Base-by-base conservation (phyloP, 2,888 invertebrate genomes). In the Chaetogeoica ovagalla region DNA sequence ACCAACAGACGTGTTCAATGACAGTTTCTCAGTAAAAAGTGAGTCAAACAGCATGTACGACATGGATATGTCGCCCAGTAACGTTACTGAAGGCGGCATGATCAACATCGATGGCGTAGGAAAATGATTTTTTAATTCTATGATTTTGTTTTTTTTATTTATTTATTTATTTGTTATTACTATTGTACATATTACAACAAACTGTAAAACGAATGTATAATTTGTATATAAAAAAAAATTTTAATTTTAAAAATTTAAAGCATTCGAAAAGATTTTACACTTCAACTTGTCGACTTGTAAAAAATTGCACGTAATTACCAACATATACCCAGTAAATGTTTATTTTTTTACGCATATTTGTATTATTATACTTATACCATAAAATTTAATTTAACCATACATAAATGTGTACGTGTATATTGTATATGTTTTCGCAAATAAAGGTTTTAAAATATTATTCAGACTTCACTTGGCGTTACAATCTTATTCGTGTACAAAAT, bases 51-150 rank as follows among this genome's bases (percentile, higher is more conserved):
- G 94, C 85, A 89, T 94, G 82, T 89, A 88, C 82, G 90, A 90
- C 83, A 87, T 94, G 86, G 94, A 94, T 86, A 93, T 93, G 82
- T 94, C 94, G 0, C 94, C 94, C 0, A 93, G 92, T 85, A 93
- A 94, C 85, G 89, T 91, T 82, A 91, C 91, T 19, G 94, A 94
- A 86, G 94, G 94, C 86, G 94, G 94, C 86, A 92, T 92, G 88
- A 89, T 93, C 83, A 90, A 90, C 84, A 89, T 90, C 84, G 91
- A 91, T 84, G 90, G 90, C 88, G 89, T 89, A 85, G 71, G 66
- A 39, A 71, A 82, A 71, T 79, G 43, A 30, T 69, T 13, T 48
- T 48, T 13, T 48, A 48, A 1, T 48, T 48, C 3, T 13, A 13
- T 48, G 15, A 48, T 2, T 15, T 48, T 1, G 48, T 11, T 48